phyloP scores from a whole-genome alignment of 2,797 vertebrate genomes.

The Fistularia commersonii region DNA sequence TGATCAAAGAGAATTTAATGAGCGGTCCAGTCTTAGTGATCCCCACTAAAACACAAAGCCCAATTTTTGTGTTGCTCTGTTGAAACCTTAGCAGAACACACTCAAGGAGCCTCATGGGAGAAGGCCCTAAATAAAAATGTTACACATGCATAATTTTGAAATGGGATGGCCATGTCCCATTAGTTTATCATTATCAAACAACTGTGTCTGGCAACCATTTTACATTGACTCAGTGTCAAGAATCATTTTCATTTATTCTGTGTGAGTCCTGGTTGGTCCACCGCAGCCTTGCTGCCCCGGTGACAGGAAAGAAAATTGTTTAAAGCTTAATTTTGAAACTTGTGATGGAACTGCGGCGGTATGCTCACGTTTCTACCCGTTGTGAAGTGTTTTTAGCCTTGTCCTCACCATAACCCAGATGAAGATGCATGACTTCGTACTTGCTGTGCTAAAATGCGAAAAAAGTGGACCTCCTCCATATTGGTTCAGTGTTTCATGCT shows the following conservation, averaged over 20 bases:
- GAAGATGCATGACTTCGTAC: too few species aligned
- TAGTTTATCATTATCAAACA: slow-evolving; percentile 34
- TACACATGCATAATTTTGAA: slow-evolving; percentile 28
- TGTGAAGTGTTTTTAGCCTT: too few species aligned
- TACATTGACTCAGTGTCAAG: slow-evolving; percentile 46
- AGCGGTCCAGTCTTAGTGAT: slow-evolving; percentile 52
- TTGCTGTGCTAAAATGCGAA: too few species aligned
- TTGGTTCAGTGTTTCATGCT: too few species aligned
- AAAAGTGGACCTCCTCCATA: too few species aligned
- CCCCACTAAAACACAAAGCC: slow-evolving; percentile 24
- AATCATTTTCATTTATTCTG: slow-evolving; percentile 40
- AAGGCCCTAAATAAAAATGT: slow-evolving; percentile 18
- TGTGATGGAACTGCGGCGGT: too few species aligned
- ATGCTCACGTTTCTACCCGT: too few species aligned
- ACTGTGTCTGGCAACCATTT: slow-evolving; percentile 27
- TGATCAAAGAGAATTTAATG: slow-evolving; percentile 63
- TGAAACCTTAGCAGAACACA: slow-evolving; percentile 12
- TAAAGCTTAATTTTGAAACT: too few species aligned
- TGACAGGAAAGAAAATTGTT: too few species aligned
- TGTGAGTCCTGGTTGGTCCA: neutral
- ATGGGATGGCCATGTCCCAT: slow-evolving; percentile 4
- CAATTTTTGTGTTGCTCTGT: slow-evolving; percentile 52
- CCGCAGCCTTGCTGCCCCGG: neutral
- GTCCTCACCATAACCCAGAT: too few species aligned
- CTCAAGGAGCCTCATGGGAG: too few species aligned